Evolutionary conservation across 2,888 invertebrate species (phyloP).

Genomic region (Hemistola chrysoprasaria): DNA sequence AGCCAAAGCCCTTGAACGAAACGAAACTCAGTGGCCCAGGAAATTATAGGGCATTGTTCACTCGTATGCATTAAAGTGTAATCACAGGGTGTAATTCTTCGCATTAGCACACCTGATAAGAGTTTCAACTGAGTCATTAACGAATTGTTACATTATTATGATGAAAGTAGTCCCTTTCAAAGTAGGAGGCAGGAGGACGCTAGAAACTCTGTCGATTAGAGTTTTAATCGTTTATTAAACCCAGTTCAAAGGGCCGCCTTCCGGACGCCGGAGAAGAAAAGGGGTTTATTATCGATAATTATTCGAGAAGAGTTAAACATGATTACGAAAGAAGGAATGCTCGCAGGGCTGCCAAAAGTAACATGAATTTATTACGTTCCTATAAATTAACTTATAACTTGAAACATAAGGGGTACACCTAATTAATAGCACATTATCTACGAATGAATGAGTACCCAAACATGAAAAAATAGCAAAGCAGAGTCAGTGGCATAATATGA

Average conservation of each 20-base stretch:
- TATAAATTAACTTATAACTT: not conserved
- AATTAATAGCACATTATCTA: too few relatives aligned
- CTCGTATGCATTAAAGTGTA: too few relatives aligned
- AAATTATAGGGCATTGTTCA: too few relatives aligned
- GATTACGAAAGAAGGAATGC: conserved; percentile 37
- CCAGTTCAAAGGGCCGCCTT: conserved; percentile 42
- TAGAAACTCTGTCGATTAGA: conserved; percentile 30
- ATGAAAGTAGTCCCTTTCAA: conserved; percentile 6
- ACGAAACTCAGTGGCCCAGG: too few relatives aligned
- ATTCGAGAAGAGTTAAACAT: conserved; percentile 42
- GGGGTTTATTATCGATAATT: conserved; percentile 54
- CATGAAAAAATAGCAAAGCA: too few relatives aligned
- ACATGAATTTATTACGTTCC: conserved; percentile 1
- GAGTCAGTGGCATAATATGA: too few relatives aligned
- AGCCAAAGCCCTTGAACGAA: too few relatives aligned
- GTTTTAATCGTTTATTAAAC: conserved; percentile 47
- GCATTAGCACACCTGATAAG: too few relatives aligned
- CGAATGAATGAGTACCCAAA: too few relatives aligned
- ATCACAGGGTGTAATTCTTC: too few relatives aligned
- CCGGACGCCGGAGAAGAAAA: conserved; percentile 25
- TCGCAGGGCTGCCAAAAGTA: conserved; percentile 24
- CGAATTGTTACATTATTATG: conserved; percentile 7
- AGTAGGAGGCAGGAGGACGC: conserved; percentile 15
- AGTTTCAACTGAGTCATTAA: not conserved
- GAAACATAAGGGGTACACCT: too few relatives aligned